Evolutionary conservation across 2,797 vertebrate species (phyloP).

Genomic region (Crenuchus spilurus): DNA sequence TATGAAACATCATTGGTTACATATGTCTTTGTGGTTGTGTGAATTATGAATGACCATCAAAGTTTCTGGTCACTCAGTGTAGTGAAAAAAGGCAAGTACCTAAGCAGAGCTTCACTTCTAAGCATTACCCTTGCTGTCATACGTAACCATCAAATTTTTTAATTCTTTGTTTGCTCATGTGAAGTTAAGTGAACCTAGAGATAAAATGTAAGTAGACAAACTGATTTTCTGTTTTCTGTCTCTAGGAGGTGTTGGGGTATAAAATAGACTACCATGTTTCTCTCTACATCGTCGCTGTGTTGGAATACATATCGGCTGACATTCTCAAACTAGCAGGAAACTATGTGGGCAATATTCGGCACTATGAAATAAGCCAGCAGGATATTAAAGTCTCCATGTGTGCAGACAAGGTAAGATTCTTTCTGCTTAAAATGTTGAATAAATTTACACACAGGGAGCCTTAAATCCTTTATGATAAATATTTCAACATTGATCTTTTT

Average conservation of each 20-base stretch:
- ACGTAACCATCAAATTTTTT: too few relatives aligned
- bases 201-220: background rate
- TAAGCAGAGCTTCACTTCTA: too few relatives aligned
- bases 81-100: too few relatives aligned
- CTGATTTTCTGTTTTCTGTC: background rate
- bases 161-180: background rate
- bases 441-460: too few relatives aligned
- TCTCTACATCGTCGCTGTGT: conserved; percentile 94
- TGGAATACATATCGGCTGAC: conserved; percentile 98
- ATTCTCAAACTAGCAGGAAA: conserved; percentile 98
- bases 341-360: conserved; percentile 96
- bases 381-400: conserved; percentile 99
- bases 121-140: too few relatives aligned
- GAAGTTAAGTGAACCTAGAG: background rate
- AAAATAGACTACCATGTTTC: conserved; percentile 96
- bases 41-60: too few relatives aligned
- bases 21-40: too few relatives aligned
- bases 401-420: conserved; percentile 90
- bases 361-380: conserved; percentile 98
- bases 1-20: too few relatives aligned
- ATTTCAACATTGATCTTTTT: too few relatives aligned
- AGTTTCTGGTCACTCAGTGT: too few relatives aligned
- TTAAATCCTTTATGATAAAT: too few relatives aligned
- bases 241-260: conserved; percentile 95
- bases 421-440: too few relatives aligned